Conservation (phyloP, 2,888 invertebrate genomes). For the Teleogryllus oceanicus region DNA sequence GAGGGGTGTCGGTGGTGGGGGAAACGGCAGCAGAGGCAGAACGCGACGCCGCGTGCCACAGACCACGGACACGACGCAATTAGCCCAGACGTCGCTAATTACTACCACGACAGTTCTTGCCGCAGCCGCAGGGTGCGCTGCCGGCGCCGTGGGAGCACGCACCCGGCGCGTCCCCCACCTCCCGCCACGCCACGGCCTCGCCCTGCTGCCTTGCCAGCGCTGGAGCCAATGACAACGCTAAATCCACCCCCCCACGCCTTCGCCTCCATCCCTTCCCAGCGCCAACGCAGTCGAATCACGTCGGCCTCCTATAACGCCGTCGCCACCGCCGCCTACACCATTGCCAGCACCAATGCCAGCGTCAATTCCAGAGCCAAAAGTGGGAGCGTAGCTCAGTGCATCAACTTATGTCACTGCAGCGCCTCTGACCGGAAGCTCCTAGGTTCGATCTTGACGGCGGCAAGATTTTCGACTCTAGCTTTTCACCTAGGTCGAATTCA, state of each 20-base stretch:
- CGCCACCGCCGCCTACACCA: not conserved
- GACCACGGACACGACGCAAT: not conserved
- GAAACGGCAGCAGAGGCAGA: not conserved
- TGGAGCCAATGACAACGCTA: not conserved
- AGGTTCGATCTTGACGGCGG: too few species aligned
- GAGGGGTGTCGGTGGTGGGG: not conserved
- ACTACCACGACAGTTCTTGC: slow-evolving; percentile 5
- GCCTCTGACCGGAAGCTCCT: too few species aligned
- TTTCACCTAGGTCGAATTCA: too few species aligned
- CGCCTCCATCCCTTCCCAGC: too few species aligned
- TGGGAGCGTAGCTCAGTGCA: too few species aligned
- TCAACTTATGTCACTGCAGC: too few species aligned
- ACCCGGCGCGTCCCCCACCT: not conserved
- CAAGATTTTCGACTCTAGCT: too few species aligned
- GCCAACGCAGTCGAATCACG: too few species aligned
- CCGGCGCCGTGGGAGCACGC: not conserved
- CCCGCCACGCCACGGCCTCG: not conserved
- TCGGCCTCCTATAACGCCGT: not conserved
- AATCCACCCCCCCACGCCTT: not conserved
- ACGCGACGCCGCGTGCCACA: not conserved
- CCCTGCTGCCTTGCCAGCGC: not conserved
- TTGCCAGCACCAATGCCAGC: not conserved
- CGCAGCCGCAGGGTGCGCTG: not conserved
- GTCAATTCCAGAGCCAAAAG: not conserved
- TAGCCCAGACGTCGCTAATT: not conserved